Conservation (phyloP, 2,797 vertebrate species). For the Loris lydekkerianus region DNA sequence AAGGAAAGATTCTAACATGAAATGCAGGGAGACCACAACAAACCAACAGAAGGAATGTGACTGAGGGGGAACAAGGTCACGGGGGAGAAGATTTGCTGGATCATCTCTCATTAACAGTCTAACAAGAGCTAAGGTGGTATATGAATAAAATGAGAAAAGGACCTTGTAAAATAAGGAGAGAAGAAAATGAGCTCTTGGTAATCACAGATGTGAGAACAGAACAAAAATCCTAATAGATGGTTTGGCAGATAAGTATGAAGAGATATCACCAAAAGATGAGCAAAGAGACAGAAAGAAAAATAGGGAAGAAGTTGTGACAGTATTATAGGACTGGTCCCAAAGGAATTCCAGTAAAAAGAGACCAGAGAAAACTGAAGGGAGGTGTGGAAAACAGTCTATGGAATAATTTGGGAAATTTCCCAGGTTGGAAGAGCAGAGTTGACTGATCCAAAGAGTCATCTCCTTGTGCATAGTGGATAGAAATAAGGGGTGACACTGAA, state of each 20-base stretch:
- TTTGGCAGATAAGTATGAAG: conserved; percentile 42
- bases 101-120: conserved; percentile 61
- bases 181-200: not conserved
- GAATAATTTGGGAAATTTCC: not conserved
- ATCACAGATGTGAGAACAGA: conserved; percentile 41
- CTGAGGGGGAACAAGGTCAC: not conserved
- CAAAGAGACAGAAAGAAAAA: conserved; percentile 35
- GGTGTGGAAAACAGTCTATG: not conserved
- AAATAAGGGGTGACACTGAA: not conserved
- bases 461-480: not conserved
- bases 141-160: conserved; percentile 42
- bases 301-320: not conserved
- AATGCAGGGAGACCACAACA: conserved; percentile 20
- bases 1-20: not conserved
- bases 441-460: not conserved
- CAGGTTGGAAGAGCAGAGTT: not conserved
- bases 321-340: not conserved
- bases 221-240: not conserved
- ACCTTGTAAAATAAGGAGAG: conserved; percentile 41
- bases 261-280: not conserved
- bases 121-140: conserved; percentile 36
- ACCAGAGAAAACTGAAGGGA: not conserved
- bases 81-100: conserved; percentile 38
- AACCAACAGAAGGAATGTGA: conserved; percentile 30
- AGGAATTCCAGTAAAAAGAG: not conserved